Conservation (phyloP, 2,113 vertebrate species). For the Mormyrus iriodes region DNA sequence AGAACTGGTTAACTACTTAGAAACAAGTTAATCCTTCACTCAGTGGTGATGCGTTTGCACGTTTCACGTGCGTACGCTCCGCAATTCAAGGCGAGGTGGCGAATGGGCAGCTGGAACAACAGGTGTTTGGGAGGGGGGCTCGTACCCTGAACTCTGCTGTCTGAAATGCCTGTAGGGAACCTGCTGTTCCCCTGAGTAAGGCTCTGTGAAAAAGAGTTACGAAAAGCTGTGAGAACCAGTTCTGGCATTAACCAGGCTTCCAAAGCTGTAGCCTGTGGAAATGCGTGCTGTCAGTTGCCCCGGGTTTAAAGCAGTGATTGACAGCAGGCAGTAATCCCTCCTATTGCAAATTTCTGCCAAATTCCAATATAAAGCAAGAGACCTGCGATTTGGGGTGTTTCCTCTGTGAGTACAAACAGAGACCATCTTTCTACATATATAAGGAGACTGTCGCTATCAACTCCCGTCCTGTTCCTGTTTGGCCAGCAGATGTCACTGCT, state of each 20-base stretch:
- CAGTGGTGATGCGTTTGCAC: background rate
- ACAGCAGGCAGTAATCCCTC: background rate
- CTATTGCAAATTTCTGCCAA: background rate
- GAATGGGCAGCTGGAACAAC: background rate
- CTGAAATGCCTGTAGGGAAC: background rate
- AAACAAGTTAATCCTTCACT: slow-evolving; percentile 4
- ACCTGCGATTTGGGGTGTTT: too few species aligned
- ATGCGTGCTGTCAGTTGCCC: background rate
- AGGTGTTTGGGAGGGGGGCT: background rate
- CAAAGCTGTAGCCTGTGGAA: background rate
- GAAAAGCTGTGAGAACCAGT: background rate
- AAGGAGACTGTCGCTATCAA: background rate
- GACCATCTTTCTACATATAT: too few species aligned
- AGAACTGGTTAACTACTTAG: background rate
- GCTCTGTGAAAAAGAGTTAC: background rate
- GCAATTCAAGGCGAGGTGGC: background rate
- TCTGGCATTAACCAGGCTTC: background rate
- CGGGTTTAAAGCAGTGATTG: background rate
- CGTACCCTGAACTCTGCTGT: too few species aligned
- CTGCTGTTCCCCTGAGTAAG: background rate
- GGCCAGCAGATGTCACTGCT: background rate
- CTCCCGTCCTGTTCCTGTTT: background rate
- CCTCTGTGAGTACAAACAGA: too few species aligned
- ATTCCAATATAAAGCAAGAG: too few species aligned
- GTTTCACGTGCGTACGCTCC: background rate